These are phyloP conservation scores for Allobates femoralis DNA, from an alignment of 2,797 vertebrate genomes.

Conservation along the genomic window DNA sequence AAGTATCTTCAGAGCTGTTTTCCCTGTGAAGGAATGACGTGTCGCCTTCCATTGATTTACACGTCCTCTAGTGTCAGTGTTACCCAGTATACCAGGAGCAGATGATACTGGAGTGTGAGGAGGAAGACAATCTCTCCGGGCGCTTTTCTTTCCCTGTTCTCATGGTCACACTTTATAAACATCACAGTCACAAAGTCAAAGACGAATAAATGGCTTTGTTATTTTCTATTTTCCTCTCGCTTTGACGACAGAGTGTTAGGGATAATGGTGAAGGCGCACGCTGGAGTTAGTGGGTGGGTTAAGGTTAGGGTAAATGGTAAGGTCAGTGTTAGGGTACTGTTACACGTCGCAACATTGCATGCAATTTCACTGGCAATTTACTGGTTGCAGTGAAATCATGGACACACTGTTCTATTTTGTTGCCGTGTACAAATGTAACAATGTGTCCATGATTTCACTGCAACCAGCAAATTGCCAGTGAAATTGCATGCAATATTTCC, in stretches of 20 bases:
- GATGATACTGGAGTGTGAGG: not conserved
- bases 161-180: slow-evolving; percentile 9
- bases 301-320: too few species aligned
- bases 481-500: too few species aligned
- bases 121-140: slow-evolving; percentile 23
- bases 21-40: slow-evolving; percentile 20
- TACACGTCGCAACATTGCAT: too few species aligned
- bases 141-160: not conserved
- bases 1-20: slow-evolving; percentile 4
- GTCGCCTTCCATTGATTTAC: slow-evolving; percentile 27
- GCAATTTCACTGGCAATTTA: too few species aligned
- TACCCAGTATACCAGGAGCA: slow-evolving; percentile 13
- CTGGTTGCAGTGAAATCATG: too few species aligned
- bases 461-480: too few species aligned
- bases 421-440: too few species aligned
- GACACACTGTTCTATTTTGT: too few species aligned
- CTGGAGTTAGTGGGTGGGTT: too few species aligned
- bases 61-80: not conserved
- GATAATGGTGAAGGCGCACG: not conserved
- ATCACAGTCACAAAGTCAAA: slow-evolving; percentile 30
- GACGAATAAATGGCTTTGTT: not conserved
- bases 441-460: too few species aligned
- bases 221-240: not conserved
- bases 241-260: not conserved
- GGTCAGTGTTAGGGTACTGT: too few species aligned